These are phyloP conservation scores for Caenorhabditis brenneri DNA, from an alignment of 1,140 invertebrate genomes.

Conservation along the genomic window DNA sequence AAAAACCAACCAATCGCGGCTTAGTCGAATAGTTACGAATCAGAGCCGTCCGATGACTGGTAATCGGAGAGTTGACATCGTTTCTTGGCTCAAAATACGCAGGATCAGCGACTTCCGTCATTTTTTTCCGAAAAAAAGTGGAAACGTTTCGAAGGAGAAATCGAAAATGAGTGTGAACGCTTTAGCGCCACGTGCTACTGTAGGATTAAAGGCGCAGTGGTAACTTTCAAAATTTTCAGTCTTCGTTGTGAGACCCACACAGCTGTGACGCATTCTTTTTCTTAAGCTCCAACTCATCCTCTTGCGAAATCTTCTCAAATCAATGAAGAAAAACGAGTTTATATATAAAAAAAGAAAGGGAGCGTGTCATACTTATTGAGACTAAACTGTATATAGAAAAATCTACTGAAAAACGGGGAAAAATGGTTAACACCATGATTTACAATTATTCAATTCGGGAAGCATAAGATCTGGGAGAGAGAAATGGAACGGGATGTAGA, in stretches of 20 bases:
- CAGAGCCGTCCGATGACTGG: constrained; percentile 86
- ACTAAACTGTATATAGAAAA: background rate
- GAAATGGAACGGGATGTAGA: background rate
- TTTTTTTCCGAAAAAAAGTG: background rate
- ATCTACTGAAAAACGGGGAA: background rate
- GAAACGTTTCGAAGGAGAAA: too few species aligned
- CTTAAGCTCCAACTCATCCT: too few species aligned
- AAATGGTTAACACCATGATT: constrained; percentile 7
- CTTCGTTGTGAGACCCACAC: too few species aligned
- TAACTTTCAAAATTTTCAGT: too few species aligned
- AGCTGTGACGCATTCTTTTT: too few species aligned
- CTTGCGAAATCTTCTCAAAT: too few species aligned
- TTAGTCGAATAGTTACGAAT: constrained; percentile 95
- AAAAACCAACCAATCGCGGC: constrained; percentile 82
- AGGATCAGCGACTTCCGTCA: background rate
- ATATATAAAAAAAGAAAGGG: too few species aligned
- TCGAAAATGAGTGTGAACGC: too few species aligned
- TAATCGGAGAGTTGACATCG: constrained; percentile 69
- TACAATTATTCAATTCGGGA: constrained; percentile 10
- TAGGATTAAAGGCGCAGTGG: too few species aligned
- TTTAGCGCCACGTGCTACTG: too few species aligned
- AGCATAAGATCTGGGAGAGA: background rate
- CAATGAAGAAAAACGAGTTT: too few species aligned
- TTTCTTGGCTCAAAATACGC: constrained; percentile 35
- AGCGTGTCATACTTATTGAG: too few species aligned